Evolutionary conservation across 92 coral and sea anemone genomes (phyloP), one percentile per base, ranked within the genome.

Genomic region (Heliopora coerulea): DNA sequence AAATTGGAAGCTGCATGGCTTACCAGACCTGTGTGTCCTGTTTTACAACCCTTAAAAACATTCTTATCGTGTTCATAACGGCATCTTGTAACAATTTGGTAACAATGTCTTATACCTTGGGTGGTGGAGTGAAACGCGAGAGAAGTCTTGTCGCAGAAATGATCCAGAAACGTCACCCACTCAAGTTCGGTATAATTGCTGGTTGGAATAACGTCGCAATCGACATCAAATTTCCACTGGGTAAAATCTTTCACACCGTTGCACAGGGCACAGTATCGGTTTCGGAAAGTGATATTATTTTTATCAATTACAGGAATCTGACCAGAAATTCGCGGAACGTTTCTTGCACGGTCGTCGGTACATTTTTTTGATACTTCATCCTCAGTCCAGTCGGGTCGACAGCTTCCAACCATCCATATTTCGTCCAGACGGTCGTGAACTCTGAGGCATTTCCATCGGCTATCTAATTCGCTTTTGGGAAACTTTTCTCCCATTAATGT

Each of bases 221-320:
- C 33, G 41, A 41, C 50, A n/a, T 41, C n/a, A 28, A 1, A 20
- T 28, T 65, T 65, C 52, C 56, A 65, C 0, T 19, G 29, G n/a
- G 25, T 21, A 15, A 65, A 65, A 8, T 39, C n/a, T 17, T 26
- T 39, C 17, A 65, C 72, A 5, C 54, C 54, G 30, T 65, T 65
- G 17, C 72, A 65, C 54, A 65, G 19, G 41, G 72, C 72, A 27
- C 72, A 65, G 26, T 65, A 65, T 0, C 72, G 72, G 29, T 65
- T 65, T 3, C 72, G 54, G 17, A 18, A 65, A 1, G 72, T 65
- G 1, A 44, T 65, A 41, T 42, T 65, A 21, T 28, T 12, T 11
- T 8, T 14, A 56, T 11, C 54, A 42, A 40, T 37, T 4, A 65
- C 72, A 12, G 72, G 72, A 41, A 46, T 44, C 0, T 37, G 23